Evolutionary conservation across 92 coral and sea anemone genomes (phyloP).

Genomic region (Palythoa heliodiscus): DNA sequence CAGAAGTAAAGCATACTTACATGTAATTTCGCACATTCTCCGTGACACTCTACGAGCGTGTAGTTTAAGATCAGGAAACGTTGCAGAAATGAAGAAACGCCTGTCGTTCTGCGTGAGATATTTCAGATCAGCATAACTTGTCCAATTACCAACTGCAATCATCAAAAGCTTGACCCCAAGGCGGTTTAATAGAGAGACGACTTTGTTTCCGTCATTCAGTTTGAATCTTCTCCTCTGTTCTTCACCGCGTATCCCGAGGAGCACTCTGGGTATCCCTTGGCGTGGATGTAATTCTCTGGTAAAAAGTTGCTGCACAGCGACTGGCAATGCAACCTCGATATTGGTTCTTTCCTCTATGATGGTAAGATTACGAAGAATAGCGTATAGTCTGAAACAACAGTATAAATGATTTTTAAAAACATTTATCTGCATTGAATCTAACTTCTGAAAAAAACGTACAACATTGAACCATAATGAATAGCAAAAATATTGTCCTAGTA

Average conservation of each 20-base stretch:
- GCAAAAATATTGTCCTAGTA: no score
- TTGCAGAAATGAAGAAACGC: constrained; percentile 40
- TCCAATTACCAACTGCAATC: constrained; percentile 53
- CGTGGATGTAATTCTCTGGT: constrained; percentile 61
- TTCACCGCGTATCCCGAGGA: constrained; percentile 65
- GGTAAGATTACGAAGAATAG: background rate
- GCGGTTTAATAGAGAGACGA: constrained; percentile 55
- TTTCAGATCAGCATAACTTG: constrained; percentile 38
- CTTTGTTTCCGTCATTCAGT: constrained; percentile 10
- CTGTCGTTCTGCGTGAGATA: constrained; percentile 46
- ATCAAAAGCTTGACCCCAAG: constrained; percentile 63
- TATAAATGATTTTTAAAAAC: background rate
- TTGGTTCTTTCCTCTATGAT: background rate
- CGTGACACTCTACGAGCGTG: constrained; percentile 53
- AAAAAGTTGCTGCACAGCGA: constrained; percentile 63
- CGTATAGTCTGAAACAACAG: background rate
- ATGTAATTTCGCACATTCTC: constrained; percentile 59
- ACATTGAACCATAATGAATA: no score
- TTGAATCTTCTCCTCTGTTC: background rate
- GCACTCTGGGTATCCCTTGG: constrained; percentile 71
- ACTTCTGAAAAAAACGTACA: background rate
- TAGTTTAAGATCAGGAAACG: constrained; percentile 48
- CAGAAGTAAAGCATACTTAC: constrained; percentile 26
- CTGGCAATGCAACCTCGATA: background rate
- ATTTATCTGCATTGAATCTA: background rate